phyloP scores from a whole-genome alignment of 1,140 invertebrate genomes.

The Melanaphis sacchari region DNA sequence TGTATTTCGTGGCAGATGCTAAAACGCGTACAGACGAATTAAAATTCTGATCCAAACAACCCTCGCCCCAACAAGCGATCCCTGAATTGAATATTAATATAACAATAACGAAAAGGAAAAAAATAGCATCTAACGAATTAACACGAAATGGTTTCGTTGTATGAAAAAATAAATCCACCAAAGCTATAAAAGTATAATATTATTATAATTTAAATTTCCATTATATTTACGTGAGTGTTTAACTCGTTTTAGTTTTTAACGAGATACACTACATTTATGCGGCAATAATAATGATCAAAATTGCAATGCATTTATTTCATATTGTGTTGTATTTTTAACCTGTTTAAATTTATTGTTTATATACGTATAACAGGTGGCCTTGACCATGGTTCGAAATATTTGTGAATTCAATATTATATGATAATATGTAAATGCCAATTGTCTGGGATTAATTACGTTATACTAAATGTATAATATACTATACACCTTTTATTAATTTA shows the following conservation, averaged over 20 bases:
- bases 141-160: not conserved
- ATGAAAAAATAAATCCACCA: not conserved
- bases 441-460: not conserved
- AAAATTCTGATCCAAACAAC: not conserved
- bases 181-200: not conserved
- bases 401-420: not conserved
- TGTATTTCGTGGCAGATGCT: constrained; percentile 7
- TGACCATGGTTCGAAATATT: not conserved
- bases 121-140: not conserved
- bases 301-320: not conserved
- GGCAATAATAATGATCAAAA: not conserved
- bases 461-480: not conserved
- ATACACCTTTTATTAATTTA: not conserved
- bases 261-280: not conserved
- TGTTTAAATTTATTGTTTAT: not conserved
- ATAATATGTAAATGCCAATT: not conserved
- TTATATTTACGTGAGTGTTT: not conserved
- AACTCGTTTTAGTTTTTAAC: not conserved
- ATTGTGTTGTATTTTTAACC: not conserved
- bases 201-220: not conserved
- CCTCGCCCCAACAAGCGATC: not conserved
- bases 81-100: constrained; percentile 11
- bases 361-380: not conserved
- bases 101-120: not conserved
- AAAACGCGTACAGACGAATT: not conserved